These are phyloP conservation scores for Kryptolebias ocellatus DNA, from an alignment of 2,797 vertebrate species.

Conservation along the genomic window DNA sequence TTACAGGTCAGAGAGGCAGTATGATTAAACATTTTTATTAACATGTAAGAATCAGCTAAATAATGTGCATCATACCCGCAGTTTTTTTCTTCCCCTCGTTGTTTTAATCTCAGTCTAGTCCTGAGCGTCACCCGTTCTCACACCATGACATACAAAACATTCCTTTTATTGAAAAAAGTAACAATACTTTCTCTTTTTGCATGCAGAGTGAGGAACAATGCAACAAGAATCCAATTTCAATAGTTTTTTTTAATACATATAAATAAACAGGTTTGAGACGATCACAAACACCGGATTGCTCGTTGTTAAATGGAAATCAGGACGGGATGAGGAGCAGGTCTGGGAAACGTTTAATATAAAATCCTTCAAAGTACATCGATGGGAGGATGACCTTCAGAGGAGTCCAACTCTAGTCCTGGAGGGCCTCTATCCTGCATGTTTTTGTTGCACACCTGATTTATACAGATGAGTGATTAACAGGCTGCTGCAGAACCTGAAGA, in stretches of 20 bases:
- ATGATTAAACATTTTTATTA: no score
- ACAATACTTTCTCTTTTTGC: neutral
- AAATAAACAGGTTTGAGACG: slow-evolving; percentile 36
- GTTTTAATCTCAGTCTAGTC: neutral
- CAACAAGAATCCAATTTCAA: neutral
- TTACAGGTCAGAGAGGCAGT: no score
- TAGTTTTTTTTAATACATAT: slow-evolving; percentile 58
- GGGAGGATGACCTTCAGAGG: no score
- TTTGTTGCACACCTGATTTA: no score
- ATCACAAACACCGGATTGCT: neutral
- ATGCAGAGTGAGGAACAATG: slow-evolving; percentile 4
- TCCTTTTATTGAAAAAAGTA: neutral
- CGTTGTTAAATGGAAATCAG: neutral
- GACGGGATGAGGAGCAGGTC: no score
- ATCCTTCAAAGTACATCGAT: neutral
- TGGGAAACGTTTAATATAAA: slow-evolving; percentile 3
- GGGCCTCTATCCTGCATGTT: no score
- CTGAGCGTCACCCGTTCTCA: slow-evolving; percentile 18
- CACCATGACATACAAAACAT: slow-evolving; percentile 22
- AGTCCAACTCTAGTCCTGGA: no score
- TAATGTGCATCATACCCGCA: neutral
- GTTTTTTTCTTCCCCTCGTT: no score
- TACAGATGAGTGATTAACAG: no score
- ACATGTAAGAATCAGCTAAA: no score
- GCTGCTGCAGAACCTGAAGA: no score